phyloP scores from a whole-genome alignment of 2,113 vertebrate species.

The Varanus salvator region DNA sequence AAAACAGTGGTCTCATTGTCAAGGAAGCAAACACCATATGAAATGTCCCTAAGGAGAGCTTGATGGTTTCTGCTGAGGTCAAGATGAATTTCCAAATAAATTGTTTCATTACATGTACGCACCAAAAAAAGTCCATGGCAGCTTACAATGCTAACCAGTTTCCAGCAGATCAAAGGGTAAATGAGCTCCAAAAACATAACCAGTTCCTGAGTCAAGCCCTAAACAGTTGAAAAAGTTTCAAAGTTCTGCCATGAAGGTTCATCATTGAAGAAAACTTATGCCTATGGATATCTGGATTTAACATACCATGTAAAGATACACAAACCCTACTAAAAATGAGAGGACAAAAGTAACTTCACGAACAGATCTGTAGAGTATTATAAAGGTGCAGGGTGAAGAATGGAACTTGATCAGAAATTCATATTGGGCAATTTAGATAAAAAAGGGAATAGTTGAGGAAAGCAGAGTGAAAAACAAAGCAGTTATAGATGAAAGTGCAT shows the following conservation, averaged over 20 bases:
- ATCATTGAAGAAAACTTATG: not conserved
- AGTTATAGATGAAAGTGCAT: not conserved
- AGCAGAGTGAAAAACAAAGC: not conserved
- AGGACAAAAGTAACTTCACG: not conserved
- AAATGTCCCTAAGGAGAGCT: conserved; percentile 4
- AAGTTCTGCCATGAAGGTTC: not conserved
- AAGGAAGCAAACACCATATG: not conserved
- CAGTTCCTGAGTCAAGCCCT: not conserved
- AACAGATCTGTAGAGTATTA: not conserved
- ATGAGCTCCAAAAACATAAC: not conserved
- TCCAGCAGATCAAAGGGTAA: not conserved
- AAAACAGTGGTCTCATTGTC: not conserved
- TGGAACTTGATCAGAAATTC: not conserved
- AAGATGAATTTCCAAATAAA: conserved; percentile 5
- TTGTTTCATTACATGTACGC: not conserved
- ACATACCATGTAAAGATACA: no score
- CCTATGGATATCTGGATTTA: not conserved
- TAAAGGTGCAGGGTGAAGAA: not conserved
- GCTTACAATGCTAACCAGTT: conserved; percentile 1
- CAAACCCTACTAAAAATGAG: not conserved
- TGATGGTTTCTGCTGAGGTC: not conserved
- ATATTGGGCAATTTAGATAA: not conserved
- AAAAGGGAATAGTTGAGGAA: not conserved
- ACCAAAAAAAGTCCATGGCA: not conserved
- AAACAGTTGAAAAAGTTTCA: not conserved